Conservation (phyloP, 2,797 vertebrate genomes). For the Bradypodion pumilum region DNA sequence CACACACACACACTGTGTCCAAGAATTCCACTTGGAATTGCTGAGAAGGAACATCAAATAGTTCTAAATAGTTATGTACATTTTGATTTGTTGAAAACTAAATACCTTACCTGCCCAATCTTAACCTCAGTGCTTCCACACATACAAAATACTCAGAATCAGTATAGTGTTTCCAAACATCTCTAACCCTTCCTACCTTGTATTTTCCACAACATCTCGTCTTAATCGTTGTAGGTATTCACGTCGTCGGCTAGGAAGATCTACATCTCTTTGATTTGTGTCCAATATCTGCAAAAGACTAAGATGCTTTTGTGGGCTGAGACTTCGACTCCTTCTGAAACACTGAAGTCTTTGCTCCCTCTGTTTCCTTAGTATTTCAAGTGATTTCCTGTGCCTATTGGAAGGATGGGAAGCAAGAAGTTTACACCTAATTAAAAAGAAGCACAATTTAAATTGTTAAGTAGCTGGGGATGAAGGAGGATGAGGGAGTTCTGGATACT, state of each 20-base stretch:
- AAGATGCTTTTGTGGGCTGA: slow-evolving; percentile 86
- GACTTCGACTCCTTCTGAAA: slow-evolving; percentile 81
- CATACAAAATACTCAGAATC: neutral
- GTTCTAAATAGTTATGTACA: neutral
- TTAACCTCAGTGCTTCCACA: neutral
- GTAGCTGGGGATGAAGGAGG: neutral
- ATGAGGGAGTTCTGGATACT: slow-evolving; percentile 17
- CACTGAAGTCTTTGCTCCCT: slow-evolving; percentile 81
- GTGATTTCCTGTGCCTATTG: slow-evolving; percentile 84
- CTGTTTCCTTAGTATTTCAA: slow-evolving; percentile 83
- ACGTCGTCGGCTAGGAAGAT: slow-evolving; percentile 77
- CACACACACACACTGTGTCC: too few relatives aligned
- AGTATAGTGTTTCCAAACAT: neutral
- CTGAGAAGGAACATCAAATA: neutral
- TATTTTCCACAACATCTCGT: slow-evolving; percentile 83
- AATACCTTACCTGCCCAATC: neutral
- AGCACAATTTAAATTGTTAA: neutral
- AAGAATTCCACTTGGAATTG: neutral
- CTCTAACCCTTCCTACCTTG: slow-evolving; percentile 75
- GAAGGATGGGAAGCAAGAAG: neutral
- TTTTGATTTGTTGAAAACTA: neutral
- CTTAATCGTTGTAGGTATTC: slow-evolving; percentile 85
- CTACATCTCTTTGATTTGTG: slow-evolving; percentile 57
- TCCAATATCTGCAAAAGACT: slow-evolving; percentile 59
- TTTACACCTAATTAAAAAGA: neutral